phyloP scores from a whole-genome alignment of 2,113 vertebrate species.

The Paratilapia polleni region DNA sequence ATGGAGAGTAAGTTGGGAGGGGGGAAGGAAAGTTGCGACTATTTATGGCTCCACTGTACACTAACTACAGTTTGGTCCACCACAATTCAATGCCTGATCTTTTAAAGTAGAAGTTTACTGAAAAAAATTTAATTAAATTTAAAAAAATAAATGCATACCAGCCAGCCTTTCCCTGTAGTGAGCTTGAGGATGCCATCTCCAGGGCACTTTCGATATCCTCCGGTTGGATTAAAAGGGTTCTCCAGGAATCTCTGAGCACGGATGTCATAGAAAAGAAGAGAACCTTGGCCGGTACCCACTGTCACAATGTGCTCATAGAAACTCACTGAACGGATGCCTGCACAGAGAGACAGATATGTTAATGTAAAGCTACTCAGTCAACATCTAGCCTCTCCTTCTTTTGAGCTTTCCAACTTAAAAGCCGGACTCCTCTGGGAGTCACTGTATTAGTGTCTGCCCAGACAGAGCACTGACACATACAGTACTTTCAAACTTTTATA shows the following conservation, averaged over 20 bases:
- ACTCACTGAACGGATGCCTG: constrained; percentile 97
- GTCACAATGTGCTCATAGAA: constrained; percentile 99
- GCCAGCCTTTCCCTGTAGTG: constrained; percentile 95
- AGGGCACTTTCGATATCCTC: constrained; percentile 82
- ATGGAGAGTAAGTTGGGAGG: neutral
- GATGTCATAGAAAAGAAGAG: constrained; percentile 96
- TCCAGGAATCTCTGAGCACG: constrained; percentile 95
- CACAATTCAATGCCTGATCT: neutral
- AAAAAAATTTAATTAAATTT: too few relatives aligned
- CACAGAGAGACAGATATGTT: constrained; percentile 13
- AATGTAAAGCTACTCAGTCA: neutral
- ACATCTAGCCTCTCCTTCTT: neutral
- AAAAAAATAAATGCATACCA: constrained; percentile 86
- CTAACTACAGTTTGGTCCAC: neutral
- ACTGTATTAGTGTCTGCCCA: neutral
- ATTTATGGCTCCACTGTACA: neutral
- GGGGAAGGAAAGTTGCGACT: neutral
- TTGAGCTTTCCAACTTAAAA: neutral
- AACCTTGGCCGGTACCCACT: constrained; percentile 96
- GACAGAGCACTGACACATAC: neutral
- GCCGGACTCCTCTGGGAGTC: neutral
- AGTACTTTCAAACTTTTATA: neutral
- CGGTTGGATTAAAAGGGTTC: constrained; percentile 75
- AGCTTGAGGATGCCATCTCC: constrained; percentile 92
- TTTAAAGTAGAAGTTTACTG: neutral